phyloP scores from a whole-genome alignment of 2,888 invertebrate genomes.

The Hartigia nigra region DNA sequence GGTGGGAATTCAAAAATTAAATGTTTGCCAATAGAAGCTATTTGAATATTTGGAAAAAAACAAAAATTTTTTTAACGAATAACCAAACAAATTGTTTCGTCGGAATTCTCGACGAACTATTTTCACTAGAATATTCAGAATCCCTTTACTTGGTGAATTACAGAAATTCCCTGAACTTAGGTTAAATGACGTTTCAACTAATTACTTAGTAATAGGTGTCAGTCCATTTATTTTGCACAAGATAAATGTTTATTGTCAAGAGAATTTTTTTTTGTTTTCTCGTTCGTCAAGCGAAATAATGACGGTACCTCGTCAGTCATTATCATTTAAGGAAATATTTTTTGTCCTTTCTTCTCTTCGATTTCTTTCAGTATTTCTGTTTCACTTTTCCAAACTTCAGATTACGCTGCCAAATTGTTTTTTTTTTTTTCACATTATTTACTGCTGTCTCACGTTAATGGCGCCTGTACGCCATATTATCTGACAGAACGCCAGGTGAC shows the following conservation, averaged over 20 bases:
- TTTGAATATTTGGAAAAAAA: background rate
- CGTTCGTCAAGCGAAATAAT: background rate
- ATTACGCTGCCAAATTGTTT: background rate
- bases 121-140: background rate
- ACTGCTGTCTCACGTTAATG: background rate
- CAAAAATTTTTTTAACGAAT: background rate
- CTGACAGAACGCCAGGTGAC: background rate
- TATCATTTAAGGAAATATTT: background rate
- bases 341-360: background rate
- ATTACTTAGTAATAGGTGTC: background rate
- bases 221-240: background rate
- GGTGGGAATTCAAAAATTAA: background rate
- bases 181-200: background rate
- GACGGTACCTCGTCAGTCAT: background rate
- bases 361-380: background rate
- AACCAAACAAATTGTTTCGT: background rate
- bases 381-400: background rate
- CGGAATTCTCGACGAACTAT: background rate
- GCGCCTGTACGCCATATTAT: background rate
- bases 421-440: background rate
- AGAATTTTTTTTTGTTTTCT: background rate
- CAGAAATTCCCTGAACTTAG: background rate
- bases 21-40: background rate
- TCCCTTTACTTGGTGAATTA: background rate
- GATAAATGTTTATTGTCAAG: background rate